Evolutionary conservation across 2,888 invertebrate species (phyloP), one percentile per base, ranked within the genome.

Genomic region (Siphlonurus alternatus): DNA sequence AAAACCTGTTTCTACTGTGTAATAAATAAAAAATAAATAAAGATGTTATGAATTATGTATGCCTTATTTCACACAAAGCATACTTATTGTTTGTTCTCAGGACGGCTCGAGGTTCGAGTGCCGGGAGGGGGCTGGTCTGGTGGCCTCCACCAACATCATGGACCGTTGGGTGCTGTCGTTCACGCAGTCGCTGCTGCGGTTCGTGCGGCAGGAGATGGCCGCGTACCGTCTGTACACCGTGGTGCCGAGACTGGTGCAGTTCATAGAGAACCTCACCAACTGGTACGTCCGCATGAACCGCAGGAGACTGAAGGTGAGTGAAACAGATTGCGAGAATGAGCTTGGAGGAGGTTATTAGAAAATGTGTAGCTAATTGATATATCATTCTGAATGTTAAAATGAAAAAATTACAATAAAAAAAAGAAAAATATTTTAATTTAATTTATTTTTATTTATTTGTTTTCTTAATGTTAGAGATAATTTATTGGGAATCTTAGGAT

Each of bases 251-350:
- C 78, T 99, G 56, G 89, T 97, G 0, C 94, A 95, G 74, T 99
- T 94, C 76, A 93, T 99, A 69, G 97, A 98, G 73, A 92, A 97
- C 73, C 82, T 99, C 2, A 99, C 98, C 25, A 99, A 99, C 76
- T 97, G 97, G 96, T 99, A 98, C 75, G 95, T 99, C 25, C 82
- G 98, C 67, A 89, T 99, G 86, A 99, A 99, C 76, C 83, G 99
- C 65, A 89, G 87, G 71, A 82, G 99, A 63, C 83, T 99, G 66
- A 98, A 97, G 77, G 80, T 73, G 67, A 66, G 66, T 2, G 7
- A 10, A 38, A 10, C 38, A 38, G 38, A 5, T 38, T 5, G 7
- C n/a, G 18, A 59, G n/a, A n/a, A n/a, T n/a, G n/a, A n/a, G n/a
- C n/a, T n/a, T n/a, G n/a, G n/a, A n/a, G n/a, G n/a, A n/a, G n/a